Evolutionary conservation across 2,113 vertebrate genomes (phyloP).

Genomic region (Thinocorus orbignyianus): DNA sequence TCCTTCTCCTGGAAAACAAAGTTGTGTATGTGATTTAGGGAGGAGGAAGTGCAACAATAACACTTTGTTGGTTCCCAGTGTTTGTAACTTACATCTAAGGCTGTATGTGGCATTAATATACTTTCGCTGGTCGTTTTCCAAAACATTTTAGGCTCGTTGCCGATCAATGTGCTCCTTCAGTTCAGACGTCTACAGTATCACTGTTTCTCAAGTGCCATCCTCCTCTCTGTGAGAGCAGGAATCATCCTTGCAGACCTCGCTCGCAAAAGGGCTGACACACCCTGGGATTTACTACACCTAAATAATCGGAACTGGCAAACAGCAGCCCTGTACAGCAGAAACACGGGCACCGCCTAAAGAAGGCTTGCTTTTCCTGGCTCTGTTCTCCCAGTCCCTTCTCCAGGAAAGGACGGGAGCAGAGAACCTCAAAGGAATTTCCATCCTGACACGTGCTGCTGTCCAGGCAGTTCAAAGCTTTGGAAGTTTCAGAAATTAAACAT

Average conservation of each 20-base stretch:
- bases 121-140: neutral
- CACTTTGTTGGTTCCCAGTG: neutral
- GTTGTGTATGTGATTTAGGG: neutral
- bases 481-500: neutral
- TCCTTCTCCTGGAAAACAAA: neutral
- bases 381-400: neutral
- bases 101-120: neutral
- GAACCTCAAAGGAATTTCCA: neutral
- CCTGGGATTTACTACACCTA: neutral
- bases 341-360: neutral
- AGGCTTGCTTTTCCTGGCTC: neutral
- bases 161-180: neutral
- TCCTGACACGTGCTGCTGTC: neutral
- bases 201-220: neutral
- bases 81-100: neutral
- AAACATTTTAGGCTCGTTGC: neutral
- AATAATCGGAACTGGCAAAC: neutral
- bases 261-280: neutral
- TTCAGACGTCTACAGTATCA: fast-evolving
- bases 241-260: too few species aligned
- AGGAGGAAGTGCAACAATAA: neutral
- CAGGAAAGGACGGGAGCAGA: neutral
- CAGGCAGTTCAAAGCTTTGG: neutral
- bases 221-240: neutral
- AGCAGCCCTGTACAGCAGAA: neutral